phyloP scores from a whole-genome alignment of 1,140 invertebrate species.

The Papilio glaucus region DNA sequence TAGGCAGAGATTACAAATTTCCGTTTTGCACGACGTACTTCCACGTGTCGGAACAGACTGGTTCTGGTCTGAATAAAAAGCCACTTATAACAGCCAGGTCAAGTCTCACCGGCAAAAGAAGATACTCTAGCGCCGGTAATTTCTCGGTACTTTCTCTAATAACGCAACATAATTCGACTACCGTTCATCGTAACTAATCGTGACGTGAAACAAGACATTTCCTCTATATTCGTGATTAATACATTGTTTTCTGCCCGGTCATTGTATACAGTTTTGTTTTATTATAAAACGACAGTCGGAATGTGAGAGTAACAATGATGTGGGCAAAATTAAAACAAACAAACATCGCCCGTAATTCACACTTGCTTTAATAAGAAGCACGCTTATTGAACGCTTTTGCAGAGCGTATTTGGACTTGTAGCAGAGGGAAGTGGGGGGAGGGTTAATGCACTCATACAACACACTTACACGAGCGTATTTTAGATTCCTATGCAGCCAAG shows the following conservation, averaged over 20 bases:
- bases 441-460: background rate
- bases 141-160: conserved; percentile 1
- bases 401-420: background rate
- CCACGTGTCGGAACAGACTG: no score
- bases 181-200: background rate
- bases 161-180: conserved; percentile 5
- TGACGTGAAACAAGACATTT: background rate
- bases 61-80: no score
- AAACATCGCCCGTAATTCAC: conserved; percentile 39
- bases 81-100: background rate
- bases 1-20: no score
- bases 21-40: no score
- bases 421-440: background rate
- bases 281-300: conserved; percentile 38
- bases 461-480: background rate
- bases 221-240: conserved; percentile 25
- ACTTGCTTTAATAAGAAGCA: conserved; percentile 22
- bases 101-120: background rate
- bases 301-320: conserved; percentile 44
- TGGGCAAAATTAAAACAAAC: conserved; percentile 46
- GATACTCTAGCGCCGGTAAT: background rate
- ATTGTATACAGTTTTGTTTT: conserved; percentile 7
- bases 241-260: background rate
- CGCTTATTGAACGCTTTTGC: conserved; percentile 22
- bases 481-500: background rate